Evolutionary conservation across 2,888 invertebrate genomes (phyloP), one percentile per base, ranked within the genome.

Genomic region (Ormyrus labotus): DNA sequence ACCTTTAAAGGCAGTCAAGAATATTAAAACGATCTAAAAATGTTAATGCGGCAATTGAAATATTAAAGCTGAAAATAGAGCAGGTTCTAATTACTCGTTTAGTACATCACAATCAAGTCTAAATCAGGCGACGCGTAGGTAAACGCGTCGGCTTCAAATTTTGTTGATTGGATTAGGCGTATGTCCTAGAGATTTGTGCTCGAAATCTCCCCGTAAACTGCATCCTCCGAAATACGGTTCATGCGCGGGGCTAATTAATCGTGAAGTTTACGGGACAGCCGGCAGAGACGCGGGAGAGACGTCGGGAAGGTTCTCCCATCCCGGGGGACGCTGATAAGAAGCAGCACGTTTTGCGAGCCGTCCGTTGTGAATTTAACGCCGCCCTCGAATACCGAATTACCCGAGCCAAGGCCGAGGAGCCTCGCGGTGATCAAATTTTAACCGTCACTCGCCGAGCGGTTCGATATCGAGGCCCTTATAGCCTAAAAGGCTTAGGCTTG

Each of bases 221-320:
- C 45, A 13, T 61, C 61, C 57, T 13, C 10, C 19, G 61, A 61
- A 71, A 61, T 61, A 51, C 11, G 61, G 34, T 53, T 9, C 13
- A 47, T n/a, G 57, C 6, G 34, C 6, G 45, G 71, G 45, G 71
- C 51, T 71, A 61, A 61, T 71, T 71, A 71, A 71, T 61, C 51
- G 60, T 5, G 51, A 71, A 60, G 71, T 71, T 71, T 71, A 71
- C 71, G 71, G 13, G 71, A 34, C 61, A 61, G 51, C 51, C 13
- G 45, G 51, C 53, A 34, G 53, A 13, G 67, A 67, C 67, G 51
- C 11, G 34, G 5, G 6, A 45, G 11, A 65, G 48, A 47, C 34
- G 58, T 58, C 48, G 19, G 48, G 19, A 58, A 47, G 13, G 48
- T 58, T 70, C 9, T 6, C 70, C 70, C 48, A 50, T 70, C 48